phyloP scores from a whole-genome alignment of 2,888 invertebrate genomes.

The Bruchidius siliquastri region DNA sequence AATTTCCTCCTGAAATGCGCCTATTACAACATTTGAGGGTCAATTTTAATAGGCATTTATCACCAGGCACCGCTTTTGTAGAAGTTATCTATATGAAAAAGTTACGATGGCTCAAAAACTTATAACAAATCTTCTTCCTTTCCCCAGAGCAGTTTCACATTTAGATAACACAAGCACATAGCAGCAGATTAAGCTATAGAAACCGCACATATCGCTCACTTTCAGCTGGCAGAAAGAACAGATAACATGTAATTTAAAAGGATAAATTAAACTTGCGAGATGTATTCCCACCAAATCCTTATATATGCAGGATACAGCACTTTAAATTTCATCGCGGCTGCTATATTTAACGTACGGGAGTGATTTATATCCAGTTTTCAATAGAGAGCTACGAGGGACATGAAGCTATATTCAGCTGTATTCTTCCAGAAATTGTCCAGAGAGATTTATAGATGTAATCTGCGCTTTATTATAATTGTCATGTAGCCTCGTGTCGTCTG shows the following conservation, averaged over 20 bases:
- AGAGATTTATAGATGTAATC: background rate
- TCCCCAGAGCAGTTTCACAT: no score
- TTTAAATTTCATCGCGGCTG: background rate
- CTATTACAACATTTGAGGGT: no score
- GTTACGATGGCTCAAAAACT: no score
- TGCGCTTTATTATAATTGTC: background rate
- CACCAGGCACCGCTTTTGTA: no score
- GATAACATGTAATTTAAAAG: background rate
- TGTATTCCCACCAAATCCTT: background rate
- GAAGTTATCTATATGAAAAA: no score
- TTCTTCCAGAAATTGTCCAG: background rate
- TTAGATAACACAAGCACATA: background rate
- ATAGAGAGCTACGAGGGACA: background rate
- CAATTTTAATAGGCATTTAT: no score
- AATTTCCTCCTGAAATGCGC: no score
- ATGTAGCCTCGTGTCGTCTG: no score
- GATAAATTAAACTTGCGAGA: background rate
- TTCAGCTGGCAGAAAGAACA: background rate
- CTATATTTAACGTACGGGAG: background rate
- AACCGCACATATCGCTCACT: background rate
- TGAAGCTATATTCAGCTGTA: background rate
- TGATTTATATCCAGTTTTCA: background rate
- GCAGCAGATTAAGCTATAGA: background rate
- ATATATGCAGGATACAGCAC: background rate
- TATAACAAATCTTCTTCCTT: no score